Evolutionary conservation across 2,797 vertebrate species (phyloP), one percentile per base, ranked within the genome.

Genomic region (Pogoniulus pusillus): DNA sequence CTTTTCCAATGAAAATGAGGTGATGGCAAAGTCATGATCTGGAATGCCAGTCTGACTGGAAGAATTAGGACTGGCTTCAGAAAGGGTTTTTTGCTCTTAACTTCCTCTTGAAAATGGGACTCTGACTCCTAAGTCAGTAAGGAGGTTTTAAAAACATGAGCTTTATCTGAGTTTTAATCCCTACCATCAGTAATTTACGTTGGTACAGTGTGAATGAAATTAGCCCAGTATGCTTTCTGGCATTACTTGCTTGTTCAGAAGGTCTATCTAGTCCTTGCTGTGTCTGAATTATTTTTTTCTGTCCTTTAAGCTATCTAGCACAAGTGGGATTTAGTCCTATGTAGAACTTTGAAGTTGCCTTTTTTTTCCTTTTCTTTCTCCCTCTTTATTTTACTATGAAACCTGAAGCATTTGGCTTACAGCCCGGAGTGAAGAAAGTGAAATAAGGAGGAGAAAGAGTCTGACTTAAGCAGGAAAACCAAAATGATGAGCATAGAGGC

Each of bases 121-220:
- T 88, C 82, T 51, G 65, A 78, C 82, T 89, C 74, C 9, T 62
- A 82, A 80, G 64, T 90, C 78, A 90, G 35, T 86, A 82, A 91
- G 91, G 80, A 93, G 62, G 77, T 94, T 94, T 92, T 86, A 82
- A 91, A 93, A 91, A 68, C 75, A 73, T 62, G 82, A 91, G 69
- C 41, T 89, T 82, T 85, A 74, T 76, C 68, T 49, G 37, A 78
- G 45, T 82, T 89, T 92, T 86, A 72, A 91, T 88, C 60, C 45
- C 41, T 75, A 27, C 26, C 58, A 32, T 60, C 23, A 43, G 41
- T 34, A 60, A 91, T 86, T 90, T 92, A 59, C 82, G 79, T 73
- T 68, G 78, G 37, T 89, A 69, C 5, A 4, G 24, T 27, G 34
- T 62, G 71, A 88, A 60, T 71, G 41, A 88, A 88, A 92, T 91